Conservation (phyloP, 2,797 vertebrate genomes). For the Bryconaethiops microstoma region DNA sequence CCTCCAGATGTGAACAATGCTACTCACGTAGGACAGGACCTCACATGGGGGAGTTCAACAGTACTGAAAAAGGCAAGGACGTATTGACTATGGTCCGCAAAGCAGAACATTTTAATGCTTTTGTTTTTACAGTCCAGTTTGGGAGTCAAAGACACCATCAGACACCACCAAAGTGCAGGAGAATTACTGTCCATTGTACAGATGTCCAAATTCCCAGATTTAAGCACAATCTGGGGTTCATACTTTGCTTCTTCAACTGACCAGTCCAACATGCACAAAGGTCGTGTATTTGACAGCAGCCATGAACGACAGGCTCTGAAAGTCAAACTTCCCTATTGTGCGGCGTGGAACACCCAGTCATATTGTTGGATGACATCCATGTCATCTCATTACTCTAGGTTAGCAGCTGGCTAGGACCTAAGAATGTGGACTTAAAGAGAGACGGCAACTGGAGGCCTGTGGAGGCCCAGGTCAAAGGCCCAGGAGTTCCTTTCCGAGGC, state of each 20-base stretch:
- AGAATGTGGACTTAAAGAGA: conserved; percentile 33
- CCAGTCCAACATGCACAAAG: neutral
- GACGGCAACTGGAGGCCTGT: neutral
- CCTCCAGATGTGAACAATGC: no score
- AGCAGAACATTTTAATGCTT: no score
- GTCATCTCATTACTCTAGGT: conserved; percentile 53
- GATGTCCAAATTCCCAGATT: neutral
- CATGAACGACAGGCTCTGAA: conserved; percentile 19
- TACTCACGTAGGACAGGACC: no score
- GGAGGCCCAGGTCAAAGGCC: conserved; percentile 42
- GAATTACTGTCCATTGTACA: no score
- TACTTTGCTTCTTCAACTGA: neutral
- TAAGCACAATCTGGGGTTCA: neutral
- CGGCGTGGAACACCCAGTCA: conserved; percentile 17
- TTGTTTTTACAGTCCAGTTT: no score
- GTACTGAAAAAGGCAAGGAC: no score
- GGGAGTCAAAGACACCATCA: no score
- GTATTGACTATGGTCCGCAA: no score
- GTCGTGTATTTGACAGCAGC: no score
- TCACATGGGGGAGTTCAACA: no score
- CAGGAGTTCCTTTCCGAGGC: conserved; percentile 48
- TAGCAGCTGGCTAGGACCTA: conserved; percentile 44
- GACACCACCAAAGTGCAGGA: no score
- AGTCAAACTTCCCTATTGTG: conserved; percentile 29
- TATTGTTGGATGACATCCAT: conserved; percentile 44